Conservation (phyloP, 2,797 vertebrate genomes). For the Malacoctenus gilli region DNA sequence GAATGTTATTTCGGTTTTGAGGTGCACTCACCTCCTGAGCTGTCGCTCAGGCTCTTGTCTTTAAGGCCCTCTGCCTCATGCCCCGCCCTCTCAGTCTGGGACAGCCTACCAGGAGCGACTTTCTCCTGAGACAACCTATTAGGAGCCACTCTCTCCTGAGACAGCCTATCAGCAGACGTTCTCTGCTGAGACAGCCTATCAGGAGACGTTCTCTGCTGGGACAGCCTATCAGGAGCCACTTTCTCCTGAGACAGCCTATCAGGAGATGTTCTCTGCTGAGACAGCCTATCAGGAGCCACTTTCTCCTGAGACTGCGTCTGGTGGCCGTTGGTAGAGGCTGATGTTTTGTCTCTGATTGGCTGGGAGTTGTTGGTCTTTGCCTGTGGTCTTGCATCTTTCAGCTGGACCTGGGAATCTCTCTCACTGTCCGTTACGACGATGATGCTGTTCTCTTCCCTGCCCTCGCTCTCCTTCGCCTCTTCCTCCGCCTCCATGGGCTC, state of each 20-base stretch:
- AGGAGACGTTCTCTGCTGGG: conserved; percentile 39
- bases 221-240: conserved; percentile 33
- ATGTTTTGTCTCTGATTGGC: conserved; percentile 17
- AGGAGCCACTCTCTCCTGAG: no score
- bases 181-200: conserved; percentile 59
- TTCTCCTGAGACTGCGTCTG: conserved; percentile 14
- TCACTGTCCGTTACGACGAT: conserved; percentile 65
- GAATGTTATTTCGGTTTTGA: no score
- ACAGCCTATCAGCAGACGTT: no score
- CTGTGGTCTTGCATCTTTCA: conserved; percentile 3
- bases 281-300: conserved; percentile 33
- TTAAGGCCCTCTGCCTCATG: conserved; percentile 53
- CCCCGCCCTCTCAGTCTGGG: conserved; percentile 48
- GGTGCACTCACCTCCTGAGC: conserved; percentile 83
- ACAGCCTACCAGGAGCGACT: conserved; percentile 32
- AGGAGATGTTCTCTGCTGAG: no score
- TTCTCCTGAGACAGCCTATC: conserved; percentile 8
- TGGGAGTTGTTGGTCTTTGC: conserved; percentile 30
- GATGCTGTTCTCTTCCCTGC: conserved; percentile 30
- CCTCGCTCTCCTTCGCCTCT: neutral
- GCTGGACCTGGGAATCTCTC: conserved; percentile 54
- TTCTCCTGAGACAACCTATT: conserved; percentile 17
- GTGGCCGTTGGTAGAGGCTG: conserved; percentile 65
- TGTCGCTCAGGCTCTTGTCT: conserved; percentile 85
- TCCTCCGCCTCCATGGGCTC: conserved; percentile 70